Percentiles rank a stretch among this genome's conserved stretches.
Evolutionary conservation across 2,113 vertebrate genomes (phyloP).

Genomic region (Podarcis raffonei): DNA sequence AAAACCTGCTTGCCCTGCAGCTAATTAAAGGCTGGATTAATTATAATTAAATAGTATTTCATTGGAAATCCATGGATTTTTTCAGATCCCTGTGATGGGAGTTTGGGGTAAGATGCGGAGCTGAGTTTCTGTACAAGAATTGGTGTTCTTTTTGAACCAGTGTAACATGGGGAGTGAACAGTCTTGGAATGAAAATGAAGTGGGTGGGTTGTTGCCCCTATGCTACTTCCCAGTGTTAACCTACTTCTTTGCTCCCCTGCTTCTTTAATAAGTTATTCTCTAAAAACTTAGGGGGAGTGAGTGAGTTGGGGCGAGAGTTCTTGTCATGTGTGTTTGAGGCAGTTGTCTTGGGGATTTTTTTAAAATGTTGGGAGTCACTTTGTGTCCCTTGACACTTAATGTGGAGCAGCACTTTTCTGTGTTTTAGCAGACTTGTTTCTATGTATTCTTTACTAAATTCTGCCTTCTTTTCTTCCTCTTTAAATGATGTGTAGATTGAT

Average conservation of each 20-base stretch:
- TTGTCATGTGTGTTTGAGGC: not conserved
- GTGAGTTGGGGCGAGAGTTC: not conserved
- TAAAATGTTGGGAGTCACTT: constrained; percentile 57
- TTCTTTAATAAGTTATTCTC: not conserved
- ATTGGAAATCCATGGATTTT: not conserved
- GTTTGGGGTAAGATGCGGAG: rapidly evolving
- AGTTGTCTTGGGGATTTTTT: not conserved
- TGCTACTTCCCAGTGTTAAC: not conserved
- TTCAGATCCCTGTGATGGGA: rapidly evolving
- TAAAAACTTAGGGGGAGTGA: too few species aligned
- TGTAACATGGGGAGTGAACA: constrained; percentile 4
- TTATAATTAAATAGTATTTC: not conserved
- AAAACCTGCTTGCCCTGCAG: not conserved
- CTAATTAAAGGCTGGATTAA: not conserved
- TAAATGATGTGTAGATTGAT: constrained; percentile 78
- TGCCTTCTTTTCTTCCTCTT: constrained; percentile 64
- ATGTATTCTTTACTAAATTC: constrained; percentile 66
- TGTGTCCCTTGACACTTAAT: constrained; percentile 66
- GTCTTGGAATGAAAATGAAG: constrained; percentile 47
- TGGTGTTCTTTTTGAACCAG: constrained; percentile 29
- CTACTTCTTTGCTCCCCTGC: not conserved
- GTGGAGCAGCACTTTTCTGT: constrained; percentile 80
- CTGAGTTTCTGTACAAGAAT: constrained; percentile 8
- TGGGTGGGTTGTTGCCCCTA: not conserved
- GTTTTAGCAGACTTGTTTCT: constrained; percentile 84